These are phyloP conservation scores for Elachura formosa DNA, from an alignment of 2,113 vertebrate genomes.

Conservation along the genomic window DNA sequence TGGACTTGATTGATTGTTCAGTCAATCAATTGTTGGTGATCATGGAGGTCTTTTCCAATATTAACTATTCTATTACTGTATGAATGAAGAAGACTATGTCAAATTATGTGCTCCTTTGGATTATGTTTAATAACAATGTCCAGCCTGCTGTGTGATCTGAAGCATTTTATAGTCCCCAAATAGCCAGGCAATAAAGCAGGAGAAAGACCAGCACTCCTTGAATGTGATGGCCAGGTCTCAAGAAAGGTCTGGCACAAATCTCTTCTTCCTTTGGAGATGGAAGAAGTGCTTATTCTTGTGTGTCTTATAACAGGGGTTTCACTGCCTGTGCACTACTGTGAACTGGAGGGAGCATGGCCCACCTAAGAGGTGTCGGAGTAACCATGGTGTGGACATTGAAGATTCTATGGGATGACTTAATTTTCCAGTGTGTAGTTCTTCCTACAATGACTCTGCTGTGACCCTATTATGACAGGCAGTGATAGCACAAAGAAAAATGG, in stretches of 20 bases:
- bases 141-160: not conserved
- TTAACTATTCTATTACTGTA: not conserved
- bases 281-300: not conserved
- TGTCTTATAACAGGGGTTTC: rapidly evolving
- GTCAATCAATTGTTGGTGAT: no score
- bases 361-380: not conserved
- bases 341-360: not conserved
- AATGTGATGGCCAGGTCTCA: not conserved
- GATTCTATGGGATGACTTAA: not conserved
- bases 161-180: not conserved
- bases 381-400: not conserved
- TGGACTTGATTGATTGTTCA: no score
- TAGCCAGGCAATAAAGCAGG: not conserved
- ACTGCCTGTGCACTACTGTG: not conserved
- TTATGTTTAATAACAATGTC: not conserved
- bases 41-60: not conserved
- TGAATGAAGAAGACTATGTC: not conserved
- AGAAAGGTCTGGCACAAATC: not conserved
- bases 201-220: not conserved
- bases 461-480: not conserved
- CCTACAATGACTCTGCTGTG: not conserved
- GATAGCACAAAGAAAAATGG: not conserved
- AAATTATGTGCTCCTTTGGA: not conserved
- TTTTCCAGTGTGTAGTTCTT: not conserved
- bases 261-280: not conserved